Conservation (phyloP, 1,140 invertebrate species). For the Plutomurus gul region DNA sequence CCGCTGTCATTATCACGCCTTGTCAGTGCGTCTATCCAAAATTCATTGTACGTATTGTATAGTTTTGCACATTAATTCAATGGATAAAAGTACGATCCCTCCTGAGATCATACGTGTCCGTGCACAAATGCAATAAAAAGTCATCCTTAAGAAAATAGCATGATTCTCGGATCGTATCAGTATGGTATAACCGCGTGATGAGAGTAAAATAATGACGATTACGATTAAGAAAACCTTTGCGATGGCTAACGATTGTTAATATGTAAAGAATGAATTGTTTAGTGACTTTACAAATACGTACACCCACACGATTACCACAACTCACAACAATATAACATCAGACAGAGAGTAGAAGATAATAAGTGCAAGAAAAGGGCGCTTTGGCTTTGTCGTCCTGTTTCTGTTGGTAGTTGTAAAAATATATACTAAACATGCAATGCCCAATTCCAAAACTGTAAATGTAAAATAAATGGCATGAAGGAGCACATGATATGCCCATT, state of each 20-base stretch:
- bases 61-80: background rate
- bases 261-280: too few species aligned
- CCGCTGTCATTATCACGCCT: slow-evolving; percentile 18
- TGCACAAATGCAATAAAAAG: too few species aligned
- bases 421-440: background rate
- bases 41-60: background rate
- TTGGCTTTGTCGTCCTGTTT: too few species aligned
- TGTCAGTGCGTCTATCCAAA: background rate
- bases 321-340: background rate
- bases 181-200: too few species aligned
- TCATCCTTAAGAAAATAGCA: too few species aligned
- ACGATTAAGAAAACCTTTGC: background rate
- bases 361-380: too few species aligned
- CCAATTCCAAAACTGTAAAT: too few species aligned
- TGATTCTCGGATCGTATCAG: too few species aligned
- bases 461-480: too few species aligned
- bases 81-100: too few species aligned
- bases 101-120: too few species aligned
- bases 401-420: background rate
- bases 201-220: slow-evolving; percentile 11
- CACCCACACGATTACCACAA: slow-evolving; percentile 1
- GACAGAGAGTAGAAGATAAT: background rate
- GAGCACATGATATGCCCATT: slow-evolving; percentile 12
- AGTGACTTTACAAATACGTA: background rate
- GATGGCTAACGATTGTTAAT: slow-evolving; percentile 1